These are phyloP conservation scores for Prunella strophiata DNA, from an alignment of 2,797 vertebrate species.

Conservation along the genomic window DNA sequence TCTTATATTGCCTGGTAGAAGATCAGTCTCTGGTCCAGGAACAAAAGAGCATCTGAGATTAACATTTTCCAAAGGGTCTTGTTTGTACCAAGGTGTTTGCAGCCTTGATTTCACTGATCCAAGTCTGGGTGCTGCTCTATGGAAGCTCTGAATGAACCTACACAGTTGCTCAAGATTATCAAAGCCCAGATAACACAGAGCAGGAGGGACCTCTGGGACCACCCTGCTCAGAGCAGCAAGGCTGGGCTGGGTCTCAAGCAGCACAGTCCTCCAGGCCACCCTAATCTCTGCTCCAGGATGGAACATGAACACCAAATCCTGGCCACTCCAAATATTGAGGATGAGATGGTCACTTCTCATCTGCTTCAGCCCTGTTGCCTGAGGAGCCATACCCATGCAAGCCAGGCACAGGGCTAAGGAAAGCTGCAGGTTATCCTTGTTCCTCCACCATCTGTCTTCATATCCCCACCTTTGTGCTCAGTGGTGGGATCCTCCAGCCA, in stretches of 20 bases:
- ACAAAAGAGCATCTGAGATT: background rate
- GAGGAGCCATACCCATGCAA: background rate
- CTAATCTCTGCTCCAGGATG: background rate
- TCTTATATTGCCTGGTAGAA: background rate
- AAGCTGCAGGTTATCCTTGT: background rate
- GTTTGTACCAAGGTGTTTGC: background rate
- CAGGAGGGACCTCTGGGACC: background rate
- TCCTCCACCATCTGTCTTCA: background rate
- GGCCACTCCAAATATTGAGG: background rate
- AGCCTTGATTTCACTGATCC: background rate
- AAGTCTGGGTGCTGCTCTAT: background rate
- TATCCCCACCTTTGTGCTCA: background rate
- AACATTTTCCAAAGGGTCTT: background rate
- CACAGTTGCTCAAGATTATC: background rate
- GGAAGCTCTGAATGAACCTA: background rate
- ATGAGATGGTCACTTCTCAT: background rate
- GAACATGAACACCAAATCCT: background rate
- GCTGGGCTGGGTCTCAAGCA: background rate
- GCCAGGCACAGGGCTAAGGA: background rate
- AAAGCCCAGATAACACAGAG: accelerated
- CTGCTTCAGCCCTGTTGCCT: background rate
- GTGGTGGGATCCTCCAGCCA: background rate
- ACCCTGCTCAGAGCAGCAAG: background rate
- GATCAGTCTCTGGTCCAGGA: background rate
- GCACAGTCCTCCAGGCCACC: accelerated